Base-by-base conservation (phyloP, 2,888 invertebrate species). In the Trissoscelio sp. region DNA sequence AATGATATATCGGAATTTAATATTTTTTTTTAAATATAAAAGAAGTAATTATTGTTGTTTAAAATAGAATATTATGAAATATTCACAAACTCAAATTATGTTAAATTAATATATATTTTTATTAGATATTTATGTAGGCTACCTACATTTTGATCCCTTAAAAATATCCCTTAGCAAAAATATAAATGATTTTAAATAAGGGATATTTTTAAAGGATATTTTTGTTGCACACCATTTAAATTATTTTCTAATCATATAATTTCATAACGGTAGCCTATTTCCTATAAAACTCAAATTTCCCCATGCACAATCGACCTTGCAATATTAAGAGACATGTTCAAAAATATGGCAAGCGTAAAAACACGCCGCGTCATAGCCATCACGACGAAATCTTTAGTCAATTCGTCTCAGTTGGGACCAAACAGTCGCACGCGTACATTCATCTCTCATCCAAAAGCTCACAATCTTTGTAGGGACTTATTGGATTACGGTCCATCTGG, bases 401-500 rank as follows among this genome's bases (percentile, higher is more conserved):
- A 79, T 74, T 80, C 74, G 74, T 75, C 18, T 75, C 74, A 58
- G 20, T 11, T 9, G 31, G 28, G 34, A 24, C 28, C 42, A 69
- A 57, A 44, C 48, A 60, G 62, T 67, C 48, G 44, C 67, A 18
- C 79, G 70, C 66, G 14, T 20, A 46, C 70, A 79, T 84, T 85
- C 78, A 74, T 80, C 78, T 79, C 66, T 77, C 57, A 46, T 80
- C 77, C 7, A 11, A 60, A 28, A 78, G 46, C 39, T 51, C 51
- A 44, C 51, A 84, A 86, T 88, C 85, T 86, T 87, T 84, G 44
- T 6, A 84, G 84, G 86, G 87, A 83, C 85, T 88, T 88, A 88
- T 88, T 88, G 87, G 87, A 88, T 88, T 87, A 88, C 87, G 85
- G 77, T 79, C 83, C 85, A 85, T 84, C 84, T 85, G 84, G 58